A percentile compares a stretch with the other conserved stretches of the same genome.
Evolutionary conservation across 2,888 invertebrate species (phyloP).

Genomic region (Clostera curtula): DNA sequence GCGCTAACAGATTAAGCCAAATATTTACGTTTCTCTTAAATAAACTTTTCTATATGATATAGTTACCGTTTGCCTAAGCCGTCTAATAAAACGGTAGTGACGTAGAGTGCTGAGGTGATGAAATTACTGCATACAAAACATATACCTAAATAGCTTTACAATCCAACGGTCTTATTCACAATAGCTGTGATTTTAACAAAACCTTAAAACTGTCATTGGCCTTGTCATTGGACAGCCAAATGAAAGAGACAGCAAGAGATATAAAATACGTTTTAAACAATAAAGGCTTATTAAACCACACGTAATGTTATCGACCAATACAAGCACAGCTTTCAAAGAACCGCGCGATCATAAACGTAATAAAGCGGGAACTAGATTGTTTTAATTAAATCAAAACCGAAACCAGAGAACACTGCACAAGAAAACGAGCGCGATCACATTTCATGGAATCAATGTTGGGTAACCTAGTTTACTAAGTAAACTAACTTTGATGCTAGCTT

Average conservation of each 20-base stretch:
- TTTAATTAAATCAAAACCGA: slow-evolving; percentile 8
- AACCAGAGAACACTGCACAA: slow-evolving; percentile 9
- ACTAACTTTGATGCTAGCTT: no score
- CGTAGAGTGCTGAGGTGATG: no score
- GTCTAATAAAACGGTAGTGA: no score
- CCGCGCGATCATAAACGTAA: no score
- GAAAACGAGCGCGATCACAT: slow-evolving; percentile 38
- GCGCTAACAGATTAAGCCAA: no score
- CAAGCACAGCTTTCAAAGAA: no score
- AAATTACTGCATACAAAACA: slow-evolving; percentile 22
- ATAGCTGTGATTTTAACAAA: slow-evolving; percentile 17
- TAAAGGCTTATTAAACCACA: no score
- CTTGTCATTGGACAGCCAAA: slow-evolving; percentile 14
- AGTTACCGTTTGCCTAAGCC: no score
- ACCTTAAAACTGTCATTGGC: slow-evolving; percentile 20
- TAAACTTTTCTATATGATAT: no score
- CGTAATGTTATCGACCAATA: no score
- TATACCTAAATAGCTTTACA: slow-evolving; percentile 23
- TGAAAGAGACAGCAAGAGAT: slow-evolving; percentile 14
- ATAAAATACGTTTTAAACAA: no score
- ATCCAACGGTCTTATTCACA: slow-evolving; percentile 19
- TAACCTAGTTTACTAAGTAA: slow-evolving; percentile 20
- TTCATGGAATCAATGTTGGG: slow-evolving; percentile 34
- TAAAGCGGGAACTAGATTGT: slow-evolving; percentile 5
- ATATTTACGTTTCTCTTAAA: no score